Evolutionary conservation across 2,113 vertebrate genomes (phyloP).

Genomic region (Phoxinus phoxinus): DNA sequence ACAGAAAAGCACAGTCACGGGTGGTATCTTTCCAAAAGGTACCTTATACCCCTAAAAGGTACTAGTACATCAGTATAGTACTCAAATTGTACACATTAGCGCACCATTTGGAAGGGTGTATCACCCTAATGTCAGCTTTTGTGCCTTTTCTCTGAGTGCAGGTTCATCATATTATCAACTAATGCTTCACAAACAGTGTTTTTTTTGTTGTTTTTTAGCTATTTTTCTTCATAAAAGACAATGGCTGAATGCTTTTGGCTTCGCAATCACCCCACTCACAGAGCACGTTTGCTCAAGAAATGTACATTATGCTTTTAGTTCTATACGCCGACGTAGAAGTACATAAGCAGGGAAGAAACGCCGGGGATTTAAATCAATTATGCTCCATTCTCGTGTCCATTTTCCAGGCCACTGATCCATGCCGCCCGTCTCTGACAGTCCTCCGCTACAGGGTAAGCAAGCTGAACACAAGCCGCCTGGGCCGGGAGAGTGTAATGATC

Average conservation of each 20-base stretch:
- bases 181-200: background rate
- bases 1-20: too few relatives aligned
- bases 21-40: too few relatives aligned
- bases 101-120: too few relatives aligned
- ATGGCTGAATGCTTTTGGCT: background rate
- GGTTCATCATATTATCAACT: background rate
- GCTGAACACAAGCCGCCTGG: slow-evolving; percentile 15
- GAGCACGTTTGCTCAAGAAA: background rate
- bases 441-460: slow-evolving; percentile 40
- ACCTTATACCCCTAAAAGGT: too few relatives aligned
- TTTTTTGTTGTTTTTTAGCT: background rate
- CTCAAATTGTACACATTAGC: too few relatives aligned
- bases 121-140: too few relatives aligned
- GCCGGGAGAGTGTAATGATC: slow-evolving; percentile 12
- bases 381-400: slow-evolving; percentile 48
- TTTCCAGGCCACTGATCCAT: slow-evolving; percentile 52
- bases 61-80: too few relatives aligned
- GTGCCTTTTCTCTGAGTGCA: too few relatives aligned
- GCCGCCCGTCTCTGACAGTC: slow-evolving; percentile 37
- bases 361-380: slow-evolving; percentile 46
- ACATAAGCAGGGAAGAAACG: slow-evolving; percentile 27
- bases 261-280: background rate
- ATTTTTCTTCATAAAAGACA: background rate
- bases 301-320: background rate
- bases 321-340: background rate